Evolutionary conservation across 2,888 invertebrate genomes (phyloP).

Genomic region (Hololepta plana): DNA sequence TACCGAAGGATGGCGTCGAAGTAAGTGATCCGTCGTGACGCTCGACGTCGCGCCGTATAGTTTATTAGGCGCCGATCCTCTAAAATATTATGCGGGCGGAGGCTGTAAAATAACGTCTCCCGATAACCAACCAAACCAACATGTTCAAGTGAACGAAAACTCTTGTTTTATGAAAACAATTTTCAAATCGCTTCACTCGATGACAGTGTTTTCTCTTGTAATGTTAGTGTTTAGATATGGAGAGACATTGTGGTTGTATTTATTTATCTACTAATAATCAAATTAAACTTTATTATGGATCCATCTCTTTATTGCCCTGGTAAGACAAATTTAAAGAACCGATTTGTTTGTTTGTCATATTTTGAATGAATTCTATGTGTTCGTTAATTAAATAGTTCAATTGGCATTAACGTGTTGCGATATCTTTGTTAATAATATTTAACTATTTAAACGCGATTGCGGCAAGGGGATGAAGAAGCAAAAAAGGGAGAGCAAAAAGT

Average conservation of each 20-base stretch:
- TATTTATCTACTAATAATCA: conserved; percentile 13
- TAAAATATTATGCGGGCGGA: conserved; percentile 19
- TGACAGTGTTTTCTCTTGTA: conserved; percentile 14
- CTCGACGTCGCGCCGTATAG: conserved; percentile 15
- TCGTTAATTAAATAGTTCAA: no score
- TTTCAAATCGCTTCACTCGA: conserved; percentile 8
- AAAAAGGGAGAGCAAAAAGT: no score
- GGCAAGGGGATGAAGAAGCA: no score
- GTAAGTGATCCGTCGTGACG: conserved; percentile 16
- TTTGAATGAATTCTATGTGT: no score
- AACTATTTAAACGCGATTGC: no score
- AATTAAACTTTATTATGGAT: conserved; percentile 20
- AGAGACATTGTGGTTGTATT: conserved; percentile 14
- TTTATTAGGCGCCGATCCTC: conserved; percentile 18
- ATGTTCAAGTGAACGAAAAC: conserved; percentile 14
- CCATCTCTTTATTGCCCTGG: conserved; percentile 22
- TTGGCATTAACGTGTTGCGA: no score
- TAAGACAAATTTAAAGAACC: conserved; percentile 14
- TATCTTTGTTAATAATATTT: no score
- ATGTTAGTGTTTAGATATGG: conserved; percentile 21
- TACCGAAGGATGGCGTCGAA: conserved; percentile 17
- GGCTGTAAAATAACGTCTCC: conserved; percentile 16
- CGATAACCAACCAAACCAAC: conserved; percentile 11
- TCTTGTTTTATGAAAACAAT: conserved; percentile 10
- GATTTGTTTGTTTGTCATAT: conserved; percentile 1